phyloP scores from a whole-genome alignment of 2,888 invertebrate species.

The Branchellion lobata region DNA sequence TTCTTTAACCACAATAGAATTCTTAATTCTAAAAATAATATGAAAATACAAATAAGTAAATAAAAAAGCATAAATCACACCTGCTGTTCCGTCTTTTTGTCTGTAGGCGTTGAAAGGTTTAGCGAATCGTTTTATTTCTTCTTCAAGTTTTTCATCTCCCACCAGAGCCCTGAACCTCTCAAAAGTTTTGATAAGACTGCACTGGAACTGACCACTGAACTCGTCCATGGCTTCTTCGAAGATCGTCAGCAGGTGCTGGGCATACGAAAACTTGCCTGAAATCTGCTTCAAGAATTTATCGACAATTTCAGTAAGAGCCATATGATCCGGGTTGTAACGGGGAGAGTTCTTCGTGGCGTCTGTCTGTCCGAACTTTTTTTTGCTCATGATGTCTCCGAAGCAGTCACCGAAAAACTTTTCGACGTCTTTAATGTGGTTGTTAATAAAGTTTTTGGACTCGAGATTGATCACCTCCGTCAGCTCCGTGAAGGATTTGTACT shows the following conservation, averaged over 20 bases:
- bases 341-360: constrained; percentile 16
- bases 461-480: not conserved
- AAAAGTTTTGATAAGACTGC: constrained; percentile 35
- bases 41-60: no score
- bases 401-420: constrained; percentile 36
- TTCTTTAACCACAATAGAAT: no score
- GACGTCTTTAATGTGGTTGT: constrained; percentile 26
- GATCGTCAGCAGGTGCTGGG: constrained; percentile 27
- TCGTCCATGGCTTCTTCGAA: constrained; percentile 37
- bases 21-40: no score
- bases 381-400: constrained; percentile 35
- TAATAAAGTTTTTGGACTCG: constrained; percentile 20
- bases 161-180: constrained; percentile 28
- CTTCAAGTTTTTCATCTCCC: constrained; percentile 26
- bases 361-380: constrained; percentile 20
- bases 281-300: constrained; percentile 36
- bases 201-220: constrained; percentile 33
- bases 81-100: constrained; percentile 40
- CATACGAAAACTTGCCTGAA: constrained; percentile 25
- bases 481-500: constrained; percentile 8
- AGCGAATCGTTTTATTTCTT: constrained; percentile 32
- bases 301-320: constrained; percentile 19
- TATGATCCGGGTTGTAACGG: constrained; percentile 36
- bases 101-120: constrained; percentile 38
- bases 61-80: not conserved